Base-by-base conservation (phyloP, 2,888 invertebrate species). In the Arge pagana region DNA sequence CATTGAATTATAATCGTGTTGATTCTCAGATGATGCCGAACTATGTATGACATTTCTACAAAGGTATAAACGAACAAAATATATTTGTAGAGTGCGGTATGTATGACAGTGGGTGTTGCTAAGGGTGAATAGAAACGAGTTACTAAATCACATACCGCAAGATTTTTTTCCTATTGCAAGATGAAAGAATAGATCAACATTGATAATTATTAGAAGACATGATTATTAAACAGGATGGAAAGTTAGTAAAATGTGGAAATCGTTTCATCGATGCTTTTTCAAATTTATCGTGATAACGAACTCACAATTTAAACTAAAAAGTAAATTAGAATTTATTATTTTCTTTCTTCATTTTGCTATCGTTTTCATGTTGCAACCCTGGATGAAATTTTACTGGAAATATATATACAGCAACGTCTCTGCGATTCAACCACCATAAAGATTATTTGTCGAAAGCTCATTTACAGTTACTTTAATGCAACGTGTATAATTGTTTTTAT, bases 151-250 rank as follows among this genome's bases (percentile, higher is more conserved):
- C 71, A 60, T 70, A 70, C 70, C 70, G 62, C 67, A 60, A 68
- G 61, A 67, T 56, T 64, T 56, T 70, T 70, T 67, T 70, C 70
- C 70, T 71, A 70, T 62, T 60, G 67, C 55, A 66, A 60, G 67
- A 65, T 67, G 67, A 62, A 43, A 66, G 58, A 67, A 55, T 55
- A 51, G 59, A 33, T 33, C 26, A 1, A 10, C 24, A 23, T 35
- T 15, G 23, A 33, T 33, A 45, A 45, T 45, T 21, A 45, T 10
- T 23, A 24, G 35, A 19, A 41, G 49, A 21, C 13, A n/a, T n/a
- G n/a, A n/a, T n/a, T n/a, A n/a, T n/a, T n/a, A n/a, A n/a, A n/a
- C n/a, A n/a, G n/a, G n/a, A n/a, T n/a, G n/a, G n/a, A n/a, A n/a
- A n/a, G n/a, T n/a, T n/a, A n/a, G n/a, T n/a, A n/a, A n/a, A n/a